phyloP scores from a whole-genome alignment of 2,113 vertebrate genomes.

The Callionymus lyra region DNA sequence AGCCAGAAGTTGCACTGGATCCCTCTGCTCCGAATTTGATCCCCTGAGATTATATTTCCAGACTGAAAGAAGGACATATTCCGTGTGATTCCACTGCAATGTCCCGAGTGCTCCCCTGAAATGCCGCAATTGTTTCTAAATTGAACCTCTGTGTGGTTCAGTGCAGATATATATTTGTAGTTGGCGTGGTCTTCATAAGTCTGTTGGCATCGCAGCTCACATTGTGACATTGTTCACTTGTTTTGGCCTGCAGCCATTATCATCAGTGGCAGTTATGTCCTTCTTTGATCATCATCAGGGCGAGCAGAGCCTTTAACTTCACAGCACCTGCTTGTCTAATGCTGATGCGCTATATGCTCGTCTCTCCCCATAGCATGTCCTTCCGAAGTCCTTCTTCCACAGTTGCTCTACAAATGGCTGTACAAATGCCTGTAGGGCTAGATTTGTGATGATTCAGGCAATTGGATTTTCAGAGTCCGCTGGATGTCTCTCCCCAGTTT shows the following conservation, averaged over 20 bases:
- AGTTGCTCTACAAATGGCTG: background rate
- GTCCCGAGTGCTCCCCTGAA: conserved; percentile 33
- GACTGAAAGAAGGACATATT: conserved; percentile 36
- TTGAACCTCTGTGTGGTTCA: conserved; percentile 5
- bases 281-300: conserved; percentile 63
- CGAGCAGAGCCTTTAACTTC: conserved; percentile 50
- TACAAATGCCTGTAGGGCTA: background rate
- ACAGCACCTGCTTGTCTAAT: conserved; percentile 49
- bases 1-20: conserved; percentile 29
- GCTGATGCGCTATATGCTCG: conserved; percentile 17
- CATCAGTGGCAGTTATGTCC: conserved; percentile 40
- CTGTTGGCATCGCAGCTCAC: conserved; percentile 19
- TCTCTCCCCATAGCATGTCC: conserved; percentile 28
- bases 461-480: too few relatives aligned
- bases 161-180: conserved; percentile 14
- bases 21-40: conserved; percentile 45
- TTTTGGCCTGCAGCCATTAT: conserved; percentile 43
- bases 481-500: too few relatives aligned
- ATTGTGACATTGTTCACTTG: conserved; percentile 16
- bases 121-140: conserved; percentile 2
- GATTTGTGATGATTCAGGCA: too few relatives aligned
- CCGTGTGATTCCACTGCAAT: conserved; percentile 17
- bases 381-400: conserved; percentile 39
- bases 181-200: conserved; percentile 4
- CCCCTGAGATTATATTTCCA: conserved; percentile 56